Base-by-base conservation (phyloP, 2,797 vertebrate genomes). In the Macropodus opercularis region DNA sequence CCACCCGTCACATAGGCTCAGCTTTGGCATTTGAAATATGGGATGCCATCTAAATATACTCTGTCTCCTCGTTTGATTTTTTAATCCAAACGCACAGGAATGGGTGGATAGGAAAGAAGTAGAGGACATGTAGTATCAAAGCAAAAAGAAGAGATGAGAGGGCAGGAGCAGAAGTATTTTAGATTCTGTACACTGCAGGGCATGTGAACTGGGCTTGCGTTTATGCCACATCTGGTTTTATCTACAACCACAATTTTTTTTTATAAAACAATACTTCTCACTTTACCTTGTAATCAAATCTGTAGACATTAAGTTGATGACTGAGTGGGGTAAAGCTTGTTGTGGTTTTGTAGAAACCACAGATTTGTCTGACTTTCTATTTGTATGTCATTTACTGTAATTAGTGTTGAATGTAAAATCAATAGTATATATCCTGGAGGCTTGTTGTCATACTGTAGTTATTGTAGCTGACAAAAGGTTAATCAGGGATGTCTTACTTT, bases 151-250 rank as follows among this genome's bases (percentile, higher is more conserved):
- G 11, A 29, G 27, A 2, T 34, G 6, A 49, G 36, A 51, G 29
- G 31, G 31, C 13, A 10, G 29, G 3, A 10, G 15, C 2, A 6
- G 6, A 36, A 43, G 24, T 17, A 31, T 34, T 71, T 24, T 68
- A 63, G 50, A 58, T 85, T 58, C 56, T 38, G 56, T 50, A 56
- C 44, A 14, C 63, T n/a, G n/a, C n/a, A n/a, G n/a, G 62, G 75
- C 68, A 54, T 29, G 22, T 71, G 71, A 61, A 18, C 63, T 71
- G 63, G 49, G 66, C 53, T 56, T 2, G 0, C 54, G 50, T 70
- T 70, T 59, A 36, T 58, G 39, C 43, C 68, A 64, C 85, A 86
- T 84, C 59, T 89, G 85, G 63, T 81, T 83, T 82, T 55, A 62
- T 80, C 86, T 83, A 74, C 10, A 69, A 59, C 59, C 44, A 41